A percentile compares a stretch with the other conserved stretches of the same genome.
phyloP scores from a whole-genome alignment of 2,113 vertebrate genomes.

The Gobio gobio region DNA sequence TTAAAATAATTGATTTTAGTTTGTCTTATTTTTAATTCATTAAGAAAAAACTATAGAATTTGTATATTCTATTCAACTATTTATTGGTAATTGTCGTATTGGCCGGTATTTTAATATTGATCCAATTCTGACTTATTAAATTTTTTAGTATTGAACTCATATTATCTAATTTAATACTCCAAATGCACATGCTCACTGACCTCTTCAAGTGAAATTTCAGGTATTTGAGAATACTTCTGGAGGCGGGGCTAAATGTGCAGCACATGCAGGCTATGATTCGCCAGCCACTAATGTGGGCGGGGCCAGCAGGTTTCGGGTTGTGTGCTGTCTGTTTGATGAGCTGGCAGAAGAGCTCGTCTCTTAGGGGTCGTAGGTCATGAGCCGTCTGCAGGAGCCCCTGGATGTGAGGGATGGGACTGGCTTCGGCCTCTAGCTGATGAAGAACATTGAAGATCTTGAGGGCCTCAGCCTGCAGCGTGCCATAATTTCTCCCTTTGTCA shows the following conservation, averaged over 20 bases:
- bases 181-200: constrained; percentile 63
- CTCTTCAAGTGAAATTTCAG: constrained; percentile 96
- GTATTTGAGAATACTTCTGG: constrained; percentile 88
- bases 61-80: no score
- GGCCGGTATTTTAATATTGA: neutral
- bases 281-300: constrained; percentile 87
- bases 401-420: constrained; percentile 88
- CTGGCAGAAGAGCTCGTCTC: constrained; percentile 96
- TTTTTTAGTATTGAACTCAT: neutral
- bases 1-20: neutral
- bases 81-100: no score
- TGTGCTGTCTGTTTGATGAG: constrained; percentile 93
- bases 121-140: neutral
- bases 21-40: neutral
- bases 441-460: constrained; percentile 92
- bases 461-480: constrained; percentile 92
- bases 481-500: constrained; percentile 81
- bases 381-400: constrained; percentile 91
- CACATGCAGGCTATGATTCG: constrained; percentile 90
- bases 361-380: constrained; percentile 87
- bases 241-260: constrained; percentile 86
- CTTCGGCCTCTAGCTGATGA: constrained; percentile 90
- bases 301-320: constrained; percentile 79
- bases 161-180: neutral
- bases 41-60: no score